phyloP scores from a whole-genome alignment of 2,113 vertebrate species.

The Phaethon lepturus region DNA sequence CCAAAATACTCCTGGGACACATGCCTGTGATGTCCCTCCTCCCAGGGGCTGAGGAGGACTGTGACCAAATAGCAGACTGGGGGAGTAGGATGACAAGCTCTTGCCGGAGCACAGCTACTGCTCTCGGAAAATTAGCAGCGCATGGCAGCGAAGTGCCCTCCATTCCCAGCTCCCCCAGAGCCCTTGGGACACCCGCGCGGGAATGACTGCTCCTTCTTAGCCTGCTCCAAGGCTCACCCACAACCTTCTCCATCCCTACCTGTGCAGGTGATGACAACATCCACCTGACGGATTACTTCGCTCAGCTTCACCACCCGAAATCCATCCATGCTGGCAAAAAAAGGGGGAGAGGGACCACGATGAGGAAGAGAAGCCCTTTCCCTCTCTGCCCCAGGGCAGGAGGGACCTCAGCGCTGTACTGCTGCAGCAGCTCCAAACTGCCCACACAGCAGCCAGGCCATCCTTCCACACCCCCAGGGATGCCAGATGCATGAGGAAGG shows the following conservation, averaged over 20 bases:
- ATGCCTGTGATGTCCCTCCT: not conserved
- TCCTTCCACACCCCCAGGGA: not conserved
- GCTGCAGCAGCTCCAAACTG: not conserved
- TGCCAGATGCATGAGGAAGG: fast-evolving
- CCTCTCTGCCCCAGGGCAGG: not conserved
- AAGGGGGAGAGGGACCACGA: not conserved
- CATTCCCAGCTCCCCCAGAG: not conserved
- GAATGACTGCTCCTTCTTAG: not conserved
- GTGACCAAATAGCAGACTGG: not conserved
- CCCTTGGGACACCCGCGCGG: not conserved
- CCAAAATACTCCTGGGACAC: not conserved
- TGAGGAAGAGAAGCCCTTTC: not conserved
- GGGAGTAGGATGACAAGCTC: not conserved
- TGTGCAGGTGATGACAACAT: constrained; percentile 98
- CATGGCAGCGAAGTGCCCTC: not conserved
- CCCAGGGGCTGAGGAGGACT: not conserved
- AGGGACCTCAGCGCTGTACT: not conserved
- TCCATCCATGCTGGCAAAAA: constrained; percentile 91
- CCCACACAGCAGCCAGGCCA: not conserved
- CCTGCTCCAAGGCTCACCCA: not conserved
- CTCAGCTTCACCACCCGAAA: constrained; percentile 97
- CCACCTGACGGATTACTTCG: constrained; percentile 96
- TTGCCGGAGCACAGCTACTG: not conserved
- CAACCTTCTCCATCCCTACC: constrained; percentile 68
- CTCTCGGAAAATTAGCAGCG: not conserved